Base-by-base conservation (phyloP, 2,113 vertebrate genomes). In the Suricata suricatta region DNA sequence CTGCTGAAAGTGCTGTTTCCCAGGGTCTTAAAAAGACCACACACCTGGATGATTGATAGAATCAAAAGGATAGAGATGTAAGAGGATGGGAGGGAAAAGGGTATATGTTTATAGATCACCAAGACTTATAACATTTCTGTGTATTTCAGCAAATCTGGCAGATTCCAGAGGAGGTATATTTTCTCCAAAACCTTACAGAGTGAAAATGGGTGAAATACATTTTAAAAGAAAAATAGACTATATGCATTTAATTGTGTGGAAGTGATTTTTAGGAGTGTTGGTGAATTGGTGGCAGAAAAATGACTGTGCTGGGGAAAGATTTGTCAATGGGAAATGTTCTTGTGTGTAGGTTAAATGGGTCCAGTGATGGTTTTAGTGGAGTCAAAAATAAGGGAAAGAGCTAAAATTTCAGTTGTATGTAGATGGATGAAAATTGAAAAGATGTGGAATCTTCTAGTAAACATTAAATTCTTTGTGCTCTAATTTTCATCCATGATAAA, bases 101-200 rank as follows among this genome's bases (percentile, higher is more conserved):
- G 14, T 60, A 15, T 60, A 19, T 79, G 80, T 38, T 76, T 83
- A 63, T 47, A 82, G 87, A 54, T 41, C 12, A 57, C 19, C 50
- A 68, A 86, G 63, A 77, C 29, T 63, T 88, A 90, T 35, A 21
- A 19, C 57, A 57, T 96, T 84, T 66, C 71, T 25, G 1, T 77
- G 54, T 23, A 57, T 76, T 93, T 97, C 92, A 97, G 93, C 89
- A 92, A 90, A 60, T 82, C n/a, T 60, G 41, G 71, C 11, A 72
- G 90, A 80, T 96, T 86, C 76, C 83, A 31, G 10, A 89, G 52
- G 82, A 71, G 95, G 80, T 41, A 4, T 5, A 0, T 93, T 93
- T 93, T 96, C 77, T 92, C 64, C 35, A 82, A 94, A 96, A 47
- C 16, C 96, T 96, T 68, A 77, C 1, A 35, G 3, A 88, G 54